These are phyloP conservation scores for Lycaena phlaeas DNA, from an alignment of 2,888 invertebrate species.

Conservation along the genomic window DNA sequence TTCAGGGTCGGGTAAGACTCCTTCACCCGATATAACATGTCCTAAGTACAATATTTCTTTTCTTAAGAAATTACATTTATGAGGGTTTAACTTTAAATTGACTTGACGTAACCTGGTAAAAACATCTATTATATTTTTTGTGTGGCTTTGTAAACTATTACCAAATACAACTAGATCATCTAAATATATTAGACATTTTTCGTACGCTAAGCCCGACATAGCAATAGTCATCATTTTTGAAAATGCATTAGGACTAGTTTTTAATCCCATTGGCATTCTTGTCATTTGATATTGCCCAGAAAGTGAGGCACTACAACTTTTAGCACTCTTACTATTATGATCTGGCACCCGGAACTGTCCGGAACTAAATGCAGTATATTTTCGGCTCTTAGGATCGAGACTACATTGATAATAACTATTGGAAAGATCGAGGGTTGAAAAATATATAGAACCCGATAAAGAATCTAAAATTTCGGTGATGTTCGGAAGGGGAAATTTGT, in stretches of 20 bases:
- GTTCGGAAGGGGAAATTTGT: constrained; percentile 12
- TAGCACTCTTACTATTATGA: background rate
- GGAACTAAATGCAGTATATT: constrained; percentile 13
- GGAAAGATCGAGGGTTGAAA: constrained; percentile 3
- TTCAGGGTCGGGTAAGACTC: constrained; percentile 13
- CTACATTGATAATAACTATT: constrained; percentile 6
- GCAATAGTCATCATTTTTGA: constrained; percentile 13
- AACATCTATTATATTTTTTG: constrained; percentile 13
- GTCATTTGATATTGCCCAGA: constrained; percentile 17
- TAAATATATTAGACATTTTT: constrained; percentile 14
- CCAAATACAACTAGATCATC: constrained; percentile 13
- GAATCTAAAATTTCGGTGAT: constrained; percentile 9
- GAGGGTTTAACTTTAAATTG: constrained; percentile 13
- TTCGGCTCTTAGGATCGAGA: constrained; percentile 2
- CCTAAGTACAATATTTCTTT: constrained; percentile 14
- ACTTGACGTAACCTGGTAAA: constrained; percentile 11
- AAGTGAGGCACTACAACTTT: background rate
- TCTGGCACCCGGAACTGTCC: background rate
- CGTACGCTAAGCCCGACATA: constrained; percentile 14
- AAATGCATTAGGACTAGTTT: constrained; percentile 14
- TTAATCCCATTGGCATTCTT: constrained; percentile 15
- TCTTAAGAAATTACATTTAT: constrained; percentile 15
- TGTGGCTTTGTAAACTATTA: constrained; percentile 11
- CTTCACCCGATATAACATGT: constrained; percentile 12
- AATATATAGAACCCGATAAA: constrained; percentile 9